Base-by-base conservation (phyloP, 2,797 vertebrate genomes). In the Sebastes cheni region DNA sequence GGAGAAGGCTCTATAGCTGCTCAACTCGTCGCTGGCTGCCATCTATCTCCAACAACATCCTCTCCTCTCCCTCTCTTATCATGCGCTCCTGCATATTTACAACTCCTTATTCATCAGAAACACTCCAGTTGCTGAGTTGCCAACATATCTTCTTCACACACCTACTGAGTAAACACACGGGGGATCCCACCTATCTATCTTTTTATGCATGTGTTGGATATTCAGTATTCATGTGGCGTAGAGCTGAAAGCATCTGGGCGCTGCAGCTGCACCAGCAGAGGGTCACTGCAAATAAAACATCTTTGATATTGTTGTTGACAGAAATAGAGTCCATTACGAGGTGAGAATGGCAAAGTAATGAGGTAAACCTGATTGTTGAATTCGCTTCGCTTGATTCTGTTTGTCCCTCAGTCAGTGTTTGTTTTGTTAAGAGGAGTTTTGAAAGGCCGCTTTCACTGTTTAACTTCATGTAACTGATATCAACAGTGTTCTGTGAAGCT, bases 381-480 rank as follows among this genome's bases (percentile, higher is more conserved):
- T 68, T 61, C 3, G 8, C 54, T 67, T 72, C 0, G 16, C 30
- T 55, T 78, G 20, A 67, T 80, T 73, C 10, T 56, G 46, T 79
- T 73, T 36, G 60, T 54, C 22, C 46, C 34, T 5, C 13, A 36
- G 68, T 83, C 60, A 16, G 36, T 54, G 20, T 62, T 80, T 42
- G 59, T 67, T 82, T 84, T 58, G 46, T 30, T 67, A 8, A 46
- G 36, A 72, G 27, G 58, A 46, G 16, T 54, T 79, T 52, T 54
- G 29, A 71, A 82, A 62, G n/a, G 3, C 22, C 1, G 11, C 34
- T 22, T 78, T 68, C 54, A 23, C 55, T 14, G 42, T 69, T 81
- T 69, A 36, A 4, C 52, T 59, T 78, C 77, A 62, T 82, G 92
- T 90, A 90, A 92, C 67, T 16, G 89, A 92, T 89, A 92, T 84